Base-by-base conservation (phyloP, 2,113 vertebrate genomes). In the Empidonax traillii region DNA sequence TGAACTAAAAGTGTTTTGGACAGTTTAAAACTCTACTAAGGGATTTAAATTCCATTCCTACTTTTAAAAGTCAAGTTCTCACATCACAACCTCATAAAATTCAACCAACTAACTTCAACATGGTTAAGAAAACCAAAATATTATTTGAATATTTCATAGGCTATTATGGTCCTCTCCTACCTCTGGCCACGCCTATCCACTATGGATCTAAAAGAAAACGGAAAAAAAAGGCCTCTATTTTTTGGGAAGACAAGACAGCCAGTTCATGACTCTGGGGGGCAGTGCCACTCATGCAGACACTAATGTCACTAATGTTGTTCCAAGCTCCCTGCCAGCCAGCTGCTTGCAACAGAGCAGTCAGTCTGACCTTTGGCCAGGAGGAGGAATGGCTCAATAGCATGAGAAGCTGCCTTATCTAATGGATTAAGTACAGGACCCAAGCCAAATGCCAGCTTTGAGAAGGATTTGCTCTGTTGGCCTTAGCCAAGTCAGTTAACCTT, bases 371-470 rank as follows among this genome's bases (percentile, higher is more conserved):
- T 97, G 95, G 81, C 85, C 93, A 77, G 71, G 47, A 79, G 82
- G 28, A 95, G 79, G 35, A 77, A 94, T 44, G 85, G 93, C 92
- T 94, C 93, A 94, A 95, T 94, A 94, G 95, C 85, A 61, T 9
- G 44, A 75, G 92, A 93, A 91, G 86, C 92, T 43, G 62, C 96
- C 96, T 95, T 96, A 93, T 93, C 93, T 90, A 96, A 96, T 96
- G 94, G 96, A 96, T 96, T 96, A 93, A 90, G 83, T 55, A 87
- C 69, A 93, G 90, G 79, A 93, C 77, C 73, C 91, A 72, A 78
- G 84, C 17, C 12, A 92, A 95, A 96, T 68, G 92, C 83, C 73
- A 94, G 76, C 94, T 96, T 89, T 89, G 95, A 96, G 93, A 96
- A 95, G 90, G 88, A 93, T 79, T 87, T 55, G 88, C 59, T 92